A percentile compares a stretch with the other conserved stretches of the same genome.
Conservation (phyloP, 1,140 invertebrate genomes). For the Micrasema minimum region DNA sequence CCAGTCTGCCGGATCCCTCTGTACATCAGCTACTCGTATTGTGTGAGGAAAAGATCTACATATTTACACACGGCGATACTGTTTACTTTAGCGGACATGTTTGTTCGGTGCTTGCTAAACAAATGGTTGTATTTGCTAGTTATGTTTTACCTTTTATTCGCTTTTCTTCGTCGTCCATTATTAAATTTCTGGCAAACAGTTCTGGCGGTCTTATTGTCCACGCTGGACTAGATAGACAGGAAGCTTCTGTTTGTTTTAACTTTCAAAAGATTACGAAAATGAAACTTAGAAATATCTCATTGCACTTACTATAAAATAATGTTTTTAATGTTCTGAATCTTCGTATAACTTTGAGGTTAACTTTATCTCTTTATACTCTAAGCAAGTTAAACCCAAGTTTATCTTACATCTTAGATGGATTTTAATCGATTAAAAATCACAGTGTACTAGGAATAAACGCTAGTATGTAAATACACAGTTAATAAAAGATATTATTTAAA, state of each 20-base stretch:
- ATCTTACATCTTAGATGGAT: no score
- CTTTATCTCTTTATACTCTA: no score
- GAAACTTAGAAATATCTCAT: neutral
- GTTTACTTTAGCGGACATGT: conserved; percentile 31
- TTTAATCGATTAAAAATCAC: no score
- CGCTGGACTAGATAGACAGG: conserved; percentile 23
- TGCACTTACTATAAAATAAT: no score
- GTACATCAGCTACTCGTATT: conserved; percentile 22
- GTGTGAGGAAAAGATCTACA: conserved; percentile 37
- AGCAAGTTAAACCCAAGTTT: no score
- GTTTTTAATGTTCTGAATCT: no score
- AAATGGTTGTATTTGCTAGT: conserved; percentile 25
- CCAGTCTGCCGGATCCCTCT: conserved; percentile 3
- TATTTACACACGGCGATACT: conserved; percentile 23
- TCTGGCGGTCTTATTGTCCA: conserved; percentile 5
- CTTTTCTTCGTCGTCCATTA: conserved; percentile 29
- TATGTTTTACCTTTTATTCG: conserved; percentile 32
- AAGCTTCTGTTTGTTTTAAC: neutral
- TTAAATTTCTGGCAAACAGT: conserved; percentile 20
- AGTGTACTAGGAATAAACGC: no score
- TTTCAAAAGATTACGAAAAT: no score
- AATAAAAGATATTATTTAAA: no score
- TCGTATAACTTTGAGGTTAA: no score
- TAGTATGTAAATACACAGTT: no score
- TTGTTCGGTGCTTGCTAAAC: conserved; percentile 30